These are phyloP conservation scores for Xestobium rufovillosum DNA, from an alignment of 2,888 invertebrate genomes.

Conservation along the genomic window DNA sequence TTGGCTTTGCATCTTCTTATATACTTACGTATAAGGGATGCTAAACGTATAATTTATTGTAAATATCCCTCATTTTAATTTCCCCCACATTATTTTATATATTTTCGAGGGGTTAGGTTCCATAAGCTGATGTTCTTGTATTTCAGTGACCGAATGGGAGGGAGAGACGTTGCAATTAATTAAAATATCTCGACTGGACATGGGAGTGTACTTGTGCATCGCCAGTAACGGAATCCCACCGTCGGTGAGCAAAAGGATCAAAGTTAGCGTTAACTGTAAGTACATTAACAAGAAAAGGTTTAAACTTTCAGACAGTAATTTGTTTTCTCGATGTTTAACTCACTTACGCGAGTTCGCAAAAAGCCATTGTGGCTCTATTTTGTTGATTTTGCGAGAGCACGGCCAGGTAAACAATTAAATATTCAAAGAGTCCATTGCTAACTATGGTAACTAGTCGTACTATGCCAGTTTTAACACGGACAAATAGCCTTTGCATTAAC, in stretches of 20 bases:
- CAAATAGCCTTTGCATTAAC: constrained; percentile 36
- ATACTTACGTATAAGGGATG: no score
- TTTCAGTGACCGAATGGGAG: constrained; percentile 74
- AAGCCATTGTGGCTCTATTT: constrained; percentile 20
- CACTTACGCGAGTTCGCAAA: background rate
- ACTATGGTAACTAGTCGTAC: constrained; percentile 23
- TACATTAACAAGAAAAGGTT: no score
- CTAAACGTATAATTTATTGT: no score
- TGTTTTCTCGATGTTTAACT: no score
- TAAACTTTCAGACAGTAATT: no score
- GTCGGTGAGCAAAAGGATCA: constrained; percentile 83
- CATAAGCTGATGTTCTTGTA: no score
- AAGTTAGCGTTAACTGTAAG: constrained; percentile 93
- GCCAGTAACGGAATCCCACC: constrained; percentile 87
- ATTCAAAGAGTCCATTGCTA: constrained; percentile 28
- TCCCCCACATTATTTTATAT: no score
- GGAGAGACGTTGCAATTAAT: constrained; percentile 77
- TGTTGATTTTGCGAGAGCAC: constrained; percentile 17
- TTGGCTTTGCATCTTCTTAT: no score
- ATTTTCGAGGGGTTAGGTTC: no score
- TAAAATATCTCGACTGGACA: constrained; percentile 77
- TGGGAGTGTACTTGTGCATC: constrained; percentile 89
- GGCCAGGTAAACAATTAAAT: constrained; percentile 32
- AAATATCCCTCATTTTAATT: no score
- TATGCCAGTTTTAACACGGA: constrained; percentile 27